phyloP scores from a whole-genome alignment of 2,113 vertebrate species.

The Lasiurus cinereus region DNA sequence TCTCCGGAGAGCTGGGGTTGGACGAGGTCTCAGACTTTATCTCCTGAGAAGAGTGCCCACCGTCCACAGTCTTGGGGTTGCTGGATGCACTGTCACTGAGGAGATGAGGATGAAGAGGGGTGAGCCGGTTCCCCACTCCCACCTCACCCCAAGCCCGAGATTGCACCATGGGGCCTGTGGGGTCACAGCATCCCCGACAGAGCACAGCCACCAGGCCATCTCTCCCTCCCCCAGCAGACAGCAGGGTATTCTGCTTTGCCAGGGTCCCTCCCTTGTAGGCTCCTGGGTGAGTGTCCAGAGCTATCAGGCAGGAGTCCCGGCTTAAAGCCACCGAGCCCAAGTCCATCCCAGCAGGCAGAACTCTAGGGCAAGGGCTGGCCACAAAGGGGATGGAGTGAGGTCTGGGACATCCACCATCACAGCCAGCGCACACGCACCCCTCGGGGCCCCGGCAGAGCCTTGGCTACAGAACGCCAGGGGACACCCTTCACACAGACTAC shows the following conservation, averaged over 20 bases:
- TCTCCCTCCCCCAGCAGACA: background rate
- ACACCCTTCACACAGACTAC: background rate
- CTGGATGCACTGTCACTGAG: slow-evolving; percentile 90
- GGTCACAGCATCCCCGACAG: background rate
- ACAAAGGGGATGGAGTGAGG: too few species aligned
- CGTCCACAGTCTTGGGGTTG: slow-evolving; percentile 92
- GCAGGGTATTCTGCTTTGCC: background rate
- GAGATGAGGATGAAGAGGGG: background rate
- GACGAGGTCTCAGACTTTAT: slow-evolving; percentile 93
- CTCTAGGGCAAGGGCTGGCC: background rate
- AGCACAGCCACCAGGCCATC: background rate
- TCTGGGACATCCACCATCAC: background rate
- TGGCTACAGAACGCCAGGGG: background rate
- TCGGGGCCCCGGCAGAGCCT: background rate
- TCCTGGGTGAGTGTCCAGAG: background rate
- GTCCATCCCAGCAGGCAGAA: background rate
- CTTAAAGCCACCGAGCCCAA: background rate
- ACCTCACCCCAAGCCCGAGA: background rate
- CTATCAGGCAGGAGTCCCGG: background rate
- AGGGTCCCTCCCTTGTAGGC: background rate
- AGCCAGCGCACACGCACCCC: rapidly evolving
- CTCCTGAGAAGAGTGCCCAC: slow-evolving; percentile 92
- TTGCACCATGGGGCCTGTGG: background rate
- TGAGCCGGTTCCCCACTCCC: background rate
- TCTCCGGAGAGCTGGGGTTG: slow-evolving; percentile 97